phyloP scores from a whole-genome alignment of 1,140 invertebrate genomes.

The Heterodera carotae region DNA sequence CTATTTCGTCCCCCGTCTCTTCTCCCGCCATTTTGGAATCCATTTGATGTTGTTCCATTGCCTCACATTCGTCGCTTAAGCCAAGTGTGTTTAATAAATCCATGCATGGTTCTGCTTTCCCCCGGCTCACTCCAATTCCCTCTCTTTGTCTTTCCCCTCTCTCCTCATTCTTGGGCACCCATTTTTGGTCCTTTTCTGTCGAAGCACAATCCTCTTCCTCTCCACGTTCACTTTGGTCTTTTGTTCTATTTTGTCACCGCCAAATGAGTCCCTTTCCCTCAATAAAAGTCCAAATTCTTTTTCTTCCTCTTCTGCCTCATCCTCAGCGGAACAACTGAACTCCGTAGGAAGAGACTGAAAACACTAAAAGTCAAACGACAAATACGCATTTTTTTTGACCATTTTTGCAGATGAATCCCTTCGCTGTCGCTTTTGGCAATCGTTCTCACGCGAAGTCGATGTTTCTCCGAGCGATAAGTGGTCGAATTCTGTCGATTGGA shows the following conservation, averaged over 20 bases:
- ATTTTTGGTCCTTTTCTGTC: neutral
- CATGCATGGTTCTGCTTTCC: neutral
- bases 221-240: neutral
- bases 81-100: no score
- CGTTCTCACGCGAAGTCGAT: neutral
- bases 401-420: neutral
- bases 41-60: neutral
- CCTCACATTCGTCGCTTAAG: no score
- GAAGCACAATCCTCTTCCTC: neutral
- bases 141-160: neutral
- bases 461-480: neutral
- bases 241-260: neutral
- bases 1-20: no score
- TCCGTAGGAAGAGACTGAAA: constrained; percentile 8
- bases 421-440: neutral
- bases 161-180: neutral
- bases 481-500: neutral
- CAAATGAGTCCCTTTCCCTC: neutral
- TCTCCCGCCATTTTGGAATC: no score
- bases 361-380: neutral
- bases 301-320: no score
- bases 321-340: neutral
- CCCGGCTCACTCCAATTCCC: neutral
- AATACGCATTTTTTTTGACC: neutral
- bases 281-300: neutral